Conservation (phyloP, 2,888 invertebrate species). For the Phymatocera aterrima region DNA sequence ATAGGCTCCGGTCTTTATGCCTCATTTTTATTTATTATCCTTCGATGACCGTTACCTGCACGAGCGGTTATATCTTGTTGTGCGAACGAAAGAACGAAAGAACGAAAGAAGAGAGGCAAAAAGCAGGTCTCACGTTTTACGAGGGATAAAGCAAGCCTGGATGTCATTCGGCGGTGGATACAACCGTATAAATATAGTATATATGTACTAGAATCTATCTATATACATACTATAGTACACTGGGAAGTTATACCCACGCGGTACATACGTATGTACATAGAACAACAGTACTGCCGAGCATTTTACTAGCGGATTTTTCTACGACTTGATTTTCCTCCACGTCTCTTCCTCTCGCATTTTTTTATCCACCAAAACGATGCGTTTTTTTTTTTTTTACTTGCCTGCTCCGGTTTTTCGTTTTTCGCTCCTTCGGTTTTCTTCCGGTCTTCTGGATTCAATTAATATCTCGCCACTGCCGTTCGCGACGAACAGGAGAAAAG, state of each 20-base stretch:
- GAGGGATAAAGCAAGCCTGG: conserved; percentile 58
- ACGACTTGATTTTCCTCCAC: no score
- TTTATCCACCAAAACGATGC: no score
- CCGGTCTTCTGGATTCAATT: no score
- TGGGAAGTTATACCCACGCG: background rate
- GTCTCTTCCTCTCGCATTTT: no score
- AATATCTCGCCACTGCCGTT: no score
- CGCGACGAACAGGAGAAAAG: no score
- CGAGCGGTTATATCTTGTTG: background rate
- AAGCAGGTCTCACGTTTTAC: conserved; percentile 58
- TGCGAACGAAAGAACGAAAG: background rate
- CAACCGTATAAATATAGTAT: conserved; percentile 25
- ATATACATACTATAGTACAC: background rate
- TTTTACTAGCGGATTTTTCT: no score
- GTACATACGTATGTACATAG: no score
- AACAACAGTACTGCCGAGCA: no score
- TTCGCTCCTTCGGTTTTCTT: no score
- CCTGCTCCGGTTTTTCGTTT: no score
- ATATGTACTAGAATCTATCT: background rate
- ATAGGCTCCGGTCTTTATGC: background rate
- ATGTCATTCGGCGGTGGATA: conserved; percentile 51
- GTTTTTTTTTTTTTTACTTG: no score
- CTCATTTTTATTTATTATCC: conserved; percentile 43
- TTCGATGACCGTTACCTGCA: conserved; percentile 47
- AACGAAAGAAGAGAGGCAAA: conserved; percentile 23